phyloP scores from a whole-genome alignment of 92 coral and sea anemone species.

The Actinostola sp. region DNA sequence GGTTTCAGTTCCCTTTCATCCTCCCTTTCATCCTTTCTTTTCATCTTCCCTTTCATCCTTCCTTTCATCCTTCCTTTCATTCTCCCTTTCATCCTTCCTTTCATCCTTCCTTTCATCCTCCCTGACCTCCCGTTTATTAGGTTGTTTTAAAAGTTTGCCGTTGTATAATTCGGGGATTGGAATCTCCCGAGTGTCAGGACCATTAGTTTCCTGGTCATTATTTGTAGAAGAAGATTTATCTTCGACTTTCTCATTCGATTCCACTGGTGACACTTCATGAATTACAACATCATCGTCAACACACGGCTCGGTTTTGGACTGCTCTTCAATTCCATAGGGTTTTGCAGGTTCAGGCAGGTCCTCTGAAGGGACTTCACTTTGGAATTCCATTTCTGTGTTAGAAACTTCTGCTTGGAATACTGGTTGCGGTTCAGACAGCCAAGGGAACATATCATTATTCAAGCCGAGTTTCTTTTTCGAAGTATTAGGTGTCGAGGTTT shows the following conservation, averaged over 20 bases:
- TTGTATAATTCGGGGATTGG: too few species aligned
- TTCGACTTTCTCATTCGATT: background rate
- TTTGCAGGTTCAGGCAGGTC: background rate
- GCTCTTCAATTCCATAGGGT: background rate
- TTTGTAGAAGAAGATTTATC: background rate
- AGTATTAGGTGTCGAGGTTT: slow-evolving; percentile 14
- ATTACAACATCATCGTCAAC: background rate
- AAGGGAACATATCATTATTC: slow-evolving; percentile 58
- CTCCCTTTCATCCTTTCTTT: too few species aligned
- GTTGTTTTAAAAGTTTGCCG: too few species aligned
- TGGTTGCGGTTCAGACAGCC: slow-evolving; percentile 67
- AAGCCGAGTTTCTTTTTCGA: slow-evolving; percentile 61
- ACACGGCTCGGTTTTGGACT: background rate
- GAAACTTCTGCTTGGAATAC: slow-evolving; percentile 47
- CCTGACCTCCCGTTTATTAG: too few species aligned
- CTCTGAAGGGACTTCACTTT: background rate
- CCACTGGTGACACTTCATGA: background rate
- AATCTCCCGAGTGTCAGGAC: background rate
- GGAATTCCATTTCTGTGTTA: background rate
- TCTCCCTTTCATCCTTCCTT: too few species aligned
- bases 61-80: too few species aligned
- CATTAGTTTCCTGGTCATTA: background rate
- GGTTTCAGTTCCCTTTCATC: too few species aligned
- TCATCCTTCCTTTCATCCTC: too few species aligned
- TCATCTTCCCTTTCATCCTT: too few species aligned